These are phyloP conservation scores for Drosophila lacicola DNA, from an alignment of 2,888 invertebrate species.

Conservation along the genomic window DNA sequence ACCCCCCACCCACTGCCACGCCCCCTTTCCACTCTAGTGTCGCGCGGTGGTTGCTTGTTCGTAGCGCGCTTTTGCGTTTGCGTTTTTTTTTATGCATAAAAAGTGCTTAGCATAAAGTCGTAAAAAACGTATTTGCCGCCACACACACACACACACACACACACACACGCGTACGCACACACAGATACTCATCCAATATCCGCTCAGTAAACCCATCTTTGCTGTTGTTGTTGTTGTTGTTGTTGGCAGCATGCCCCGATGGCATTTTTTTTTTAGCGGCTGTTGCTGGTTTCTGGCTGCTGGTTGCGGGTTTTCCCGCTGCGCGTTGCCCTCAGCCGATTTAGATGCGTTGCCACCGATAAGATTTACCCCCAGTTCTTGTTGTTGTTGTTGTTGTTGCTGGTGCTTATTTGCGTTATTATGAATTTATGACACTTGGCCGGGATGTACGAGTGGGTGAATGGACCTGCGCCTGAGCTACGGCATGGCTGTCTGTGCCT, in stretches of 20 bases:
- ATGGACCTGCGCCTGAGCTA: conserved; percentile 1
- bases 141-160: conserved; percentile 39
- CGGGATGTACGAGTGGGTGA: conserved; percentile 43
- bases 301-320: conserved; percentile 34
- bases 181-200: conserved; percentile 48
- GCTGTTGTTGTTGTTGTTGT: conserved; percentile 41
- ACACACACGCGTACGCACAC: conserved; percentile 16
- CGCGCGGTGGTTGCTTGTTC: conserved; percentile 39
- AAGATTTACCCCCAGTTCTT: conserved; percentile 49
- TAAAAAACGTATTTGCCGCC: conserved; percentile 81
- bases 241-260: conserved; percentile 75
- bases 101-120: conserved; percentile 83
- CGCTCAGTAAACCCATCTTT: conserved; percentile 34
- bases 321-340: conserved; percentile 59
- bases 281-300: conserved; percentile 43
- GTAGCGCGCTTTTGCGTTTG: conserved; percentile 19
- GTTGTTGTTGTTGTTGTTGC: conserved; percentile 40
- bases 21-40: too few species aligned
- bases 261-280: conserved; percentile 42
- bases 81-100: conserved; percentile 79
- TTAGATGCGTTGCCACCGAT: conserved; percentile 76
- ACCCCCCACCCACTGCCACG: background rate
- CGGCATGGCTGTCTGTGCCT: conserved; percentile 12
- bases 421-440: conserved; percentile 81
- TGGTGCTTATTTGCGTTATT: conserved; percentile 82